A percentile compares a stretch with the other conserved stretches of the same genome.
Evolutionary conservation across 2,113 vertebrate genomes (phyloP).

Genomic region (Xiphophorus hellerii): DNA sequence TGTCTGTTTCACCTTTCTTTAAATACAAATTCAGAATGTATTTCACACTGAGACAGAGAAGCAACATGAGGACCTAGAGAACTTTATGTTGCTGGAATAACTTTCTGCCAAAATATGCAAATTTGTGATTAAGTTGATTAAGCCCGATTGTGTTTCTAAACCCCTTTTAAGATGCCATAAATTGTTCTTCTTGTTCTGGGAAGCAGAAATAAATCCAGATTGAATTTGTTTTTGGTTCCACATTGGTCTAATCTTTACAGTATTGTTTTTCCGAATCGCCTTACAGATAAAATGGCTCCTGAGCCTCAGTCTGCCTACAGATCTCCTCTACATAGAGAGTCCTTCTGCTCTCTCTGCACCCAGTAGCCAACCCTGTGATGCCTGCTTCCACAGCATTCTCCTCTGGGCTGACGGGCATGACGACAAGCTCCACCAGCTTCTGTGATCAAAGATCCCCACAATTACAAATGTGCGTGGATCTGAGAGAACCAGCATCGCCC

Average conservation of each 20-base stretch:
- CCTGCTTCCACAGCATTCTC: constrained; percentile 62
- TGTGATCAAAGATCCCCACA: constrained; percentile 65
- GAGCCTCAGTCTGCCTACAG: constrained; percentile 9
- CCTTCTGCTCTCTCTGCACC: constrained; percentile 31
- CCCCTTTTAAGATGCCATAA: background rate
- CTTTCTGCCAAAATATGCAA: background rate
- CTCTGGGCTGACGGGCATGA: constrained; percentile 69
- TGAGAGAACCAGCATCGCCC: constrained; percentile 29
- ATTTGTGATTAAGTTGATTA: too few species aligned
- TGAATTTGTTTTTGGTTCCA: background rate
- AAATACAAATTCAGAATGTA: too few species aligned
- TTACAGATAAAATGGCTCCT: constrained; percentile 36
- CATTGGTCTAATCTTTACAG: constrained; percentile 18
- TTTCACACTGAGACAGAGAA: too few species aligned
- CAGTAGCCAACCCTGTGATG: constrained; percentile 58
- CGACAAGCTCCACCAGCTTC: constrained; percentile 67
- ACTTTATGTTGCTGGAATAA: background rate
- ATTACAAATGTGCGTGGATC: constrained; percentile 60
- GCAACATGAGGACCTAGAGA: background rate
- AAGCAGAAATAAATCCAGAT: background rate
- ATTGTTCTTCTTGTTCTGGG: background rate
- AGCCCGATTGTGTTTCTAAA: background rate
- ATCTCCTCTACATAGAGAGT: constrained; percentile 2
- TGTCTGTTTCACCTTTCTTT: too few species aligned
- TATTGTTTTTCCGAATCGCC: constrained; percentile 23